These are phyloP conservation scores for Paralichthys olivaceus DNA, from an alignment of 2,113 vertebrate species.

Conservation along the genomic window DNA sequence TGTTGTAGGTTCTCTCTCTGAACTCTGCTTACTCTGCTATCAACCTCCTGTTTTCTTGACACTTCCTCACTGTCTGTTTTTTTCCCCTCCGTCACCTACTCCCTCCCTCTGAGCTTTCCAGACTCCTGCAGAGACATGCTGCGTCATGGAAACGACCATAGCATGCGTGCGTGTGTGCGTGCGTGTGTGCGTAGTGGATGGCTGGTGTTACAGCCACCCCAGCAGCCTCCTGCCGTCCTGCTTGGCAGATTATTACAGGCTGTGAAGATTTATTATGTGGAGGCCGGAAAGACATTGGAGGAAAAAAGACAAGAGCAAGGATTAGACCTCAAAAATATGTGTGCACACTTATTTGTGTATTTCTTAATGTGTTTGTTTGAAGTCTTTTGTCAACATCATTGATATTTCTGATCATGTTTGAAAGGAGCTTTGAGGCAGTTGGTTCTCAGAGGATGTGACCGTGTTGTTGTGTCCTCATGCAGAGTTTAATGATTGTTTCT, in stretches of 20 bases:
- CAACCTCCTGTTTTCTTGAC: constrained; percentile 44
- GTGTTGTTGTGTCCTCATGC: not conserved
- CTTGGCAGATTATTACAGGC: constrained; percentile 60
- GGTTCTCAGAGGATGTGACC: not conserved
- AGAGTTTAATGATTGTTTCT: constrained; percentile 7
- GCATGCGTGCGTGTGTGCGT: constrained; percentile 31
- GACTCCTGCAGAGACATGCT: constrained; percentile 72
- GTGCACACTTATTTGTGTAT: not conserved
- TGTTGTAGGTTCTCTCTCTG: constrained; percentile 33
- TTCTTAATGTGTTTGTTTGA: constrained; percentile 7
- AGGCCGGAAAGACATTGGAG: constrained; percentile 2
- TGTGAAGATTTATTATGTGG: constrained; percentile 41
- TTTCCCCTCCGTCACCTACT: constrained; percentile 55
- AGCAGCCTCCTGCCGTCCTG: constrained; percentile 76
- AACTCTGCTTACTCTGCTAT: constrained; percentile 24
- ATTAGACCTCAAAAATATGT: not conserved
- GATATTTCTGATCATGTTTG: constrained; percentile 1
- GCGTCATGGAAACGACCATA: constrained; percentile 76
- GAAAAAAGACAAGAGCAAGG: not conserved
- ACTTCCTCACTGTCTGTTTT: constrained; percentile 34
- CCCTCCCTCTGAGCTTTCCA: constrained; percentile 55
- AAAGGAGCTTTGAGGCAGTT: not conserved
- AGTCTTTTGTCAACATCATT: not conserved
- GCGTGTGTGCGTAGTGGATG: constrained; percentile 10
- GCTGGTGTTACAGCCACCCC: constrained; percentile 64